Evolutionary conservation across 2,888 invertebrate genomes (phyloP), one percentile per base, ranked within the genome.

Genomic region (Rhaphigaster nebulosa): DNA sequence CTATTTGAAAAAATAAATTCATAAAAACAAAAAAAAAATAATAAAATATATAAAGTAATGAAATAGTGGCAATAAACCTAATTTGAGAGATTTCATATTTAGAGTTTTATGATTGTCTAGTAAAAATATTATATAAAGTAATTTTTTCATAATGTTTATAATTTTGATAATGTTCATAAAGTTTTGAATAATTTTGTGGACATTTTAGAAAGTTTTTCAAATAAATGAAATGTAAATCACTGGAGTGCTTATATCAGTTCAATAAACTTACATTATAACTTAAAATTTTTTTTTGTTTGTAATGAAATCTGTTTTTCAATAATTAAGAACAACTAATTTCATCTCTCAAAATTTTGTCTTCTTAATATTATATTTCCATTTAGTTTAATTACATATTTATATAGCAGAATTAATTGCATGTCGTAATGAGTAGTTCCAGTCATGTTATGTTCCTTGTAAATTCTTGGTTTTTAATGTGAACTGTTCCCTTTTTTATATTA

Each of bases 361-460:
- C 23, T 45, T 26, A 0, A 1, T 50, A 45, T 50, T 84, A n/a
- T 45, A 84, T 50, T n/a, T 50, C n/a, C 45, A 45, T 50, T 80
- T 45, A 45, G n/a, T 84, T 45, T 45, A 84, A 45, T 45, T 84
- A 13, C n/a, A 50, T 45, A 84, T 84, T 45, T 76, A 45, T 84
- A 50, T 84, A 84, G 45, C 15, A n/a, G 41, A 80, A 41, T 23
- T 34, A 80, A 84, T n/a, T 84, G 84, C 84, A 84, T 84, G 84
- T 84, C 10, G 23, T 84, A 84, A 84, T 45, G 84, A 50, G 84
- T 84, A 84, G 45, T 45, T 38, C 8, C 84, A 84, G 84, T 84
- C n/a, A 50, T 84, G 45, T 84, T 84, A 84, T 84, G 84, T 84
- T 84, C 84, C 84, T 84, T 84, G n/a, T 84, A 84, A 45, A 84